Evolutionary conservation across 1,140 invertebrate genomes (phyloP), one percentile per base, ranked within the genome.

Genomic region (Conus betulinus): DNA sequence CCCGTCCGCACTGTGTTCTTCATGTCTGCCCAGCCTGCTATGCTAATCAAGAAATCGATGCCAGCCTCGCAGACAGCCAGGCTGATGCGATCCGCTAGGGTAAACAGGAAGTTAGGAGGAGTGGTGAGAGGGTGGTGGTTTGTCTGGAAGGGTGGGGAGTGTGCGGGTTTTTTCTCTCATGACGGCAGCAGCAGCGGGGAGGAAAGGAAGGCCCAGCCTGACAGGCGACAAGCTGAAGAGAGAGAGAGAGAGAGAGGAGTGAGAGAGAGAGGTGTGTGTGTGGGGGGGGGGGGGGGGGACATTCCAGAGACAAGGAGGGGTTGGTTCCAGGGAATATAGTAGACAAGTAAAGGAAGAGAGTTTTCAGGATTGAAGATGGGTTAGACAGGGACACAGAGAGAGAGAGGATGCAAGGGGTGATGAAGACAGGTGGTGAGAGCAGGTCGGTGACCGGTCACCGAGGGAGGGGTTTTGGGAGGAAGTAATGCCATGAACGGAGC

Each of bases 1-100:
- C 57, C 15, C 57, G 8, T 15, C 57, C 15, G 57, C 15, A 60
- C 57, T 11, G 8, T 60, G 57, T 4, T 71, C 67, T 71, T 20
- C 20, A 20, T 10, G 67, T 71, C 67, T n/a, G 17, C 67, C 23
- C 15, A 71, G 67, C 67, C 67, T 71, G 67, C 67, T 23, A 71
- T 71, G 67, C 67, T 84, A 53, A 84, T 67, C 55, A 63, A 84
- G 82, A 84, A 84, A 84, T 84, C 82, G 53, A 63, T 60, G 82
- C 51, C 51, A 25, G 27, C 27, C 57, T 81, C 76, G 11, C 51
- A 67, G 23, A 63, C 82, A 84, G 53, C 82, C 82, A 20, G 5
- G 27, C 82, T 84, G 82, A 84, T 83, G 17, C 23, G 81, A 83
- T 53, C 82, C 27, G 82, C 55, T 52, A 27, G 82, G 82, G 82